Evolutionary conservation across 1,140 invertebrate species (phyloP).

Genomic region (Diorhabda elongata): DNA sequence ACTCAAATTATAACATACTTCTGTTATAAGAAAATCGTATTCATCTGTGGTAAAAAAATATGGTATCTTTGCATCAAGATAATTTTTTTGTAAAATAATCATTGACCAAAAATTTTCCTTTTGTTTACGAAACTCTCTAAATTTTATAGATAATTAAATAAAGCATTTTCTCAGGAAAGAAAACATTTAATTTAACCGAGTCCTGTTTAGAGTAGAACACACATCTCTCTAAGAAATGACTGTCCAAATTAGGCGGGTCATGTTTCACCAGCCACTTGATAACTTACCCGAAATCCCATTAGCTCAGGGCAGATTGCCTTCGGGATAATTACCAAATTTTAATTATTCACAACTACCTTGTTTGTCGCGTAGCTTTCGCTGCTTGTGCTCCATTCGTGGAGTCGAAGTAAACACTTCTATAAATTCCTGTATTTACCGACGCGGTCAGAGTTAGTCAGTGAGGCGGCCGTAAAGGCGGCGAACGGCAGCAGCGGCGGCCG

Average conservation of each 20-base stretch:
- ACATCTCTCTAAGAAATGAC: slow-evolving; percentile 6
- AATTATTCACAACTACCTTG: slow-evolving; percentile 20
- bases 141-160: no score
- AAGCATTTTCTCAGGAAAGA: no score
- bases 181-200: background rate
- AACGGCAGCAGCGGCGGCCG: no score
- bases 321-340: slow-evolving; percentile 22
- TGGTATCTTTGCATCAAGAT: no score
- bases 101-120: no score
- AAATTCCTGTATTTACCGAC: slow-evolving; percentile 23
- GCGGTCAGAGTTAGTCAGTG: slow-evolving; percentile 3
- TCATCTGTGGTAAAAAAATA: no score
- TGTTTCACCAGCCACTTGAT: slow-evolving; percentile 16
- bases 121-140: no score
- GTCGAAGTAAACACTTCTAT: slow-evolving; percentile 22
- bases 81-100: no score
- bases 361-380: slow-evolving; percentile 6
- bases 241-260: slow-evolving; percentile 11
- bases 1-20: no score
- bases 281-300: slow-evolving; percentile 18
- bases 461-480: slow-evolving; percentile 5
- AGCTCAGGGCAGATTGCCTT: slow-evolving; percentile 16
- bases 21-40: no score
- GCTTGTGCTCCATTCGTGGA: slow-evolving; percentile 10
- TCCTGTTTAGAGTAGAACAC: background rate